A percentile compares a stretch with the other conserved stretches of the same genome.
Evolutionary conservation across 1,140 invertebrate genomes (phyloP).

Genomic region (Portunus trituberculatus): DNA sequence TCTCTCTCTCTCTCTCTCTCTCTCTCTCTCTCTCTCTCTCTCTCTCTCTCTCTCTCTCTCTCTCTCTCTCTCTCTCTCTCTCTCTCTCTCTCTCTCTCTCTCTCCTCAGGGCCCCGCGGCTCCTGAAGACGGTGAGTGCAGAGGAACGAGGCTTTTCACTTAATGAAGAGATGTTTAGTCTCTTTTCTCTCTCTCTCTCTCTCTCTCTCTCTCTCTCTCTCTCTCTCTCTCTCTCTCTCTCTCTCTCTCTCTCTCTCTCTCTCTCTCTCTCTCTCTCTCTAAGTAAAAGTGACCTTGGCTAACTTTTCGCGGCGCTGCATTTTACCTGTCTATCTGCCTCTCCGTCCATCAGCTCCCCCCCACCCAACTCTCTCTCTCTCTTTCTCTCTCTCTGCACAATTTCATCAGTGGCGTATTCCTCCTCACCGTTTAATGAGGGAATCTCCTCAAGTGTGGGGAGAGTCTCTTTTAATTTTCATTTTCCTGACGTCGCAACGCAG

Average conservation of each 20-base stretch:
- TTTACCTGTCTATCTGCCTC: no score
- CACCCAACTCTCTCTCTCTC: not conserved
- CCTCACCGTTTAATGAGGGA: not conserved
- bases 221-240: no score
- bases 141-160: not conserved
- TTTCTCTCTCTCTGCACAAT: not conserved
- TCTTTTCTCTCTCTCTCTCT: not conserved
- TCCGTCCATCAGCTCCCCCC: no score
- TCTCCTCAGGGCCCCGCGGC: not conserved
- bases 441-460: slow-evolving; percentile 2
- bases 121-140: not conserved
- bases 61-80: not conserved
- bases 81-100: not conserved
- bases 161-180: not conserved
- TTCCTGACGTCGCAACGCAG: not conserved
- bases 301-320: no score
- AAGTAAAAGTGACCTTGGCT: no score
- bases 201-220: not conserved
- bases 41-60: not conserved
- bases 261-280: not conserved
- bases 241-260: no score
- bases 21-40: not conserved
- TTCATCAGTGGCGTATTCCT: not conserved
- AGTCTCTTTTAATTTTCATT: slow-evolving; percentile 4
- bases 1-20: not conserved